phyloP scores from a whole-genome alignment of 2,797 vertebrate genomes.

The Lepus oiostolus region DNA sequence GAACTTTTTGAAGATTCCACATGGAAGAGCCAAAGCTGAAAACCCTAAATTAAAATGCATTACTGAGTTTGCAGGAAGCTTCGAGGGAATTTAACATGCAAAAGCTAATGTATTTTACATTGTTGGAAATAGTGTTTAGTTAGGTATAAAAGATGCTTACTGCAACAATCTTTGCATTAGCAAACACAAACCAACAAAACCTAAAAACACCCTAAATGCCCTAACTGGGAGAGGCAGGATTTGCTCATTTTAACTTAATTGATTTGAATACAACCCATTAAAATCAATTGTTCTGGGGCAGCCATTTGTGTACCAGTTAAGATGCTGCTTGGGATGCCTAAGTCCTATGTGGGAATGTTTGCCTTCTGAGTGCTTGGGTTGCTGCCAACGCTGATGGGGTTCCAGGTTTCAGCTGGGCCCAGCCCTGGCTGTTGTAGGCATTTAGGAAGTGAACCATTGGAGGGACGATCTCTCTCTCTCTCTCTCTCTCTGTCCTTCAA shows the following conservation, averaged over 20 bases:
- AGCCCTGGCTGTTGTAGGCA: too few relatives aligned
- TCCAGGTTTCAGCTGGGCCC: too few relatives aligned
- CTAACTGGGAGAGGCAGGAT: neutral
- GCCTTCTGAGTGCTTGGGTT: too few relatives aligned
- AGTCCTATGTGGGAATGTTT: too few relatives aligned
- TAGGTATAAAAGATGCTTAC: constrained; percentile 28
- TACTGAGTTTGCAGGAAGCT: constrained; percentile 39
- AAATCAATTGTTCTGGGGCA: neutral
- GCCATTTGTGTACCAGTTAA: too few relatives aligned
- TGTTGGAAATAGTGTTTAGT: constrained; percentile 24
- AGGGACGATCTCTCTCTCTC: too few relatives aligned
- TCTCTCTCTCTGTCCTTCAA: too few relatives aligned
- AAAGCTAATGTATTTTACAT: constrained; percentile 20
- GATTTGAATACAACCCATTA: neutral
- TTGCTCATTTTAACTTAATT: too few relatives aligned
- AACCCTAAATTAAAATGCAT: constrained; percentile 42
- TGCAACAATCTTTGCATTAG: constrained; percentile 22
- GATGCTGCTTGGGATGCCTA: too few relatives aligned
- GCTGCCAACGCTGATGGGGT: too few relatives aligned
- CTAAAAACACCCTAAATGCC: neutral
- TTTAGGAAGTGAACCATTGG: too few relatives aligned
- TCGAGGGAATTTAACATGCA: neutral
- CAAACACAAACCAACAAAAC: constrained; percentile 62
- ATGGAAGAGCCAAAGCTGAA: neutral
- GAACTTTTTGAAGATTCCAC: too few relatives aligned